Evolutionary conservation across 2,888 invertebrate species (phyloP).

Genomic region (Drosophila koepferae): DNA sequence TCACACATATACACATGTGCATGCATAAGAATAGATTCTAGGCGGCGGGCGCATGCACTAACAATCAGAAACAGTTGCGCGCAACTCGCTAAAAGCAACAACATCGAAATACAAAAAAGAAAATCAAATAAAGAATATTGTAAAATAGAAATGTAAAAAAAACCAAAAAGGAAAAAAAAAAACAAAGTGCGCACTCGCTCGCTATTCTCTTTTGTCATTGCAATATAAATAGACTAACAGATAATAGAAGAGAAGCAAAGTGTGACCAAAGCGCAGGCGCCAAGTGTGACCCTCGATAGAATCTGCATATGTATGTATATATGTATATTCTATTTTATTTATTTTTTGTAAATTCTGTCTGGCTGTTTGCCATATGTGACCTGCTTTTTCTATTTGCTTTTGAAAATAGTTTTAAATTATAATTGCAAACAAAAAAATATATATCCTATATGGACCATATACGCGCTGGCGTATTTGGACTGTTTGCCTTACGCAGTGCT

Average conservation of each 20-base stretch:
- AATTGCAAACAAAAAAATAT: not conserved
- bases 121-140: conserved; percentile 1
- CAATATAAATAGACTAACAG: conserved; percentile 24
- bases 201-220: conserved; percentile 8
- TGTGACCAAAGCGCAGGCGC: conserved; percentile 55
- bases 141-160: not conserved
- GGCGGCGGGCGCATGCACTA: conserved; percentile 64
- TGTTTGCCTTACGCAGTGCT: conserved; percentile 33
- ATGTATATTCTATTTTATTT: not conserved
- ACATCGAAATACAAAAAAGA: conserved; percentile 18
- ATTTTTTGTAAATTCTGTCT: not conserved
- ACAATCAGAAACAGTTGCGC: conserved; percentile 15
- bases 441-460: not conserved
- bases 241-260: conserved; percentile 9
- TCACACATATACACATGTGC: not conserved
- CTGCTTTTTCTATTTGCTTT: not conserved
- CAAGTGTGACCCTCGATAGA: conserved; percentile 41
- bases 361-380: conserved; percentile 8
- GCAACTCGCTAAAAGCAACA: conserved; percentile 22
- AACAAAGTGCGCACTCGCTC: not conserved
- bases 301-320: not conserved
- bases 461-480: conserved; percentile 44
- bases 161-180: not conserved
- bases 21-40: conserved; percentile 40
- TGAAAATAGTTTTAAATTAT: not conserved